Evolutionary conservation across 2,888 invertebrate species (phyloP).

Genomic region (Julus scanicus): DNA sequence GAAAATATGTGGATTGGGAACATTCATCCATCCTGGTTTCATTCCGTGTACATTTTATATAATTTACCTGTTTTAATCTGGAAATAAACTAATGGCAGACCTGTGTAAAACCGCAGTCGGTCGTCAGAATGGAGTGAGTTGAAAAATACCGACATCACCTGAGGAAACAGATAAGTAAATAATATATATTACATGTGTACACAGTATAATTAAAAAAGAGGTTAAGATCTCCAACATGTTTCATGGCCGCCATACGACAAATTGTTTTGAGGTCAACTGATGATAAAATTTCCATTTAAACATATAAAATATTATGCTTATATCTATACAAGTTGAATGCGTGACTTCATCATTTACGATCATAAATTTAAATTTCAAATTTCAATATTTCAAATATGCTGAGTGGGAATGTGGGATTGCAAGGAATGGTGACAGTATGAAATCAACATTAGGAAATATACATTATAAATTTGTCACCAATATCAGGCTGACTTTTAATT

Average conservation of each 20-base stretch:
- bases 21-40: neutral
- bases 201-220: neutral
- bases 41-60: neutral
- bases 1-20: neutral
- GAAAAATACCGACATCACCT: neutral
- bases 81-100: neutral
- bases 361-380: too few species aligned
- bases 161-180: neutral
- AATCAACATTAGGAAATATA: too few species aligned
- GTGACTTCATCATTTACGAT: too few species aligned
- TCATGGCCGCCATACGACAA: neutral
- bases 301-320: too few species aligned
- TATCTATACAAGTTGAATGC: too few species aligned
- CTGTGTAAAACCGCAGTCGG: neutral
- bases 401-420: too few species aligned
- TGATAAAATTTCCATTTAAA: neutral
- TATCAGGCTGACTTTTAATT: too few species aligned
- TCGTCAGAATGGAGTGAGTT: neutral
- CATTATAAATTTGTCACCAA: too few species aligned
- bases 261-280: neutral
- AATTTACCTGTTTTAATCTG: neutral
- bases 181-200: too few species aligned
- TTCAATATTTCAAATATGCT: too few species aligned
- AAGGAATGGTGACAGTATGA: too few species aligned
- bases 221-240: neutral